These are phyloP conservation scores for Tryphoninae sp. DNA, from an alignment of 2,888 invertebrate species.

Conservation along the genomic window DNA sequence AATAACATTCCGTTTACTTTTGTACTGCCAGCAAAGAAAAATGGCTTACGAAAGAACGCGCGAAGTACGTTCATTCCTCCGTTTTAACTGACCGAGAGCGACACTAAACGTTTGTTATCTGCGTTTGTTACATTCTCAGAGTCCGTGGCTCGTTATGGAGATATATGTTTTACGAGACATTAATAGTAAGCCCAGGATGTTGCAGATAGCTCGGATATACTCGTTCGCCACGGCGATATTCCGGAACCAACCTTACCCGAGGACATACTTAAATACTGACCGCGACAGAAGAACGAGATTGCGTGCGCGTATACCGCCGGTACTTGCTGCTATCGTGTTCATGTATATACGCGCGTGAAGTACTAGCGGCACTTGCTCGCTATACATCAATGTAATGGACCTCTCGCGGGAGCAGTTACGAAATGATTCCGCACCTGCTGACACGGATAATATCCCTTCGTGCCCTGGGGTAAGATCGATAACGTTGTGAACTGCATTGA, in stretches of 20 bases:
- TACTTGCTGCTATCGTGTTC: conserved; percentile 34
- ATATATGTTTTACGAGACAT: conserved; percentile 63
- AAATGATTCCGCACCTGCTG: conserved; percentile 50
- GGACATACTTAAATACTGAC: conserved; percentile 63
- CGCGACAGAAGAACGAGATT: conserved; percentile 59
- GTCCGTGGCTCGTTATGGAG: conserved; percentile 60
- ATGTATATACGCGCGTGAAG: conserved; percentile 33
- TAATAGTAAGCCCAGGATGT: conserved; percentile 56
- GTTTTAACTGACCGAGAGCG: conserved; percentile 31
- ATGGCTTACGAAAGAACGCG: neutral
- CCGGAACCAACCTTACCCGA: conserved; percentile 32
- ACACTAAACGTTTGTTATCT: conserved; percentile 50
- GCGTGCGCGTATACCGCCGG: conserved; percentile 47
- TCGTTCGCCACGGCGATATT: conserved; percentile 21
- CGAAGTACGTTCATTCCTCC: conserved; percentile 36
- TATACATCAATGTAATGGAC: conserved; percentile 65
- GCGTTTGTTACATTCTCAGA: conserved; percentile 35
- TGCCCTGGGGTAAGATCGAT: neutral
- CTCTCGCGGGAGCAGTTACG: conserved; percentile 54
- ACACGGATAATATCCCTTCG: conserved; percentile 26
- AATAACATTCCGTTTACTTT: neutral
- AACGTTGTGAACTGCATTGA: neutral
- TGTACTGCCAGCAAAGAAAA: neutral
- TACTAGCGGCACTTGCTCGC: conserved; percentile 33
- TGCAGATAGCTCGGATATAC: conserved; percentile 35